A percentile compares a stretch with the other conserved stretches of the same genome.
These are phyloP conservation scores for Mormyrus hasselquistii DNA, from an alignment of 2,797 vertebrate genomes.

Conservation along the genomic window DNA sequence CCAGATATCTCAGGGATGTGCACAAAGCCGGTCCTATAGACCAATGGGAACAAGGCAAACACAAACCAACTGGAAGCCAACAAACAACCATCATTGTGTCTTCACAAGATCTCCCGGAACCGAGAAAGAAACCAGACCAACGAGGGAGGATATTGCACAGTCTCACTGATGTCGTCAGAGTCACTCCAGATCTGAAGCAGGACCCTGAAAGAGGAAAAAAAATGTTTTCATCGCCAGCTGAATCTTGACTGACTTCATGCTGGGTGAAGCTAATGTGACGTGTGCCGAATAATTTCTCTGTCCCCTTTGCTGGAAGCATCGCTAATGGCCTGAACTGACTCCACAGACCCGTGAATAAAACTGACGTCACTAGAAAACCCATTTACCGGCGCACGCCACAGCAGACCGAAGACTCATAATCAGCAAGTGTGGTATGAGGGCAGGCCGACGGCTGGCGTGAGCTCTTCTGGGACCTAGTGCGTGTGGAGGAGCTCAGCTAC, in stretches of 20 bases:
- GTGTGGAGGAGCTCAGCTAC: not conserved
- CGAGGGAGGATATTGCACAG: not conserved
- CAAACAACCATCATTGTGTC: not conserved
- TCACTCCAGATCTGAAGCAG: not conserved
- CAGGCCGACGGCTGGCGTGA: not conserved
- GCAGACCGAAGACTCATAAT: not conserved
- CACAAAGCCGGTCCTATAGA: not conserved
- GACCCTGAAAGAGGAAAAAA: conserved; percentile 1
- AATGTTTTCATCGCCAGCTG: not conserved
- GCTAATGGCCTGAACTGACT: not conserved
- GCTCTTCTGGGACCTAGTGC: not conserved
- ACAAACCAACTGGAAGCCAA: not conserved
- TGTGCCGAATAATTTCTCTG: not conserved
- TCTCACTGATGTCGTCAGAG: not conserved
- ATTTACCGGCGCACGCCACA: not conserved
- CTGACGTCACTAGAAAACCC: not conserved
- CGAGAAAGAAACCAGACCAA: not conserved
- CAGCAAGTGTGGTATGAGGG: not conserved
- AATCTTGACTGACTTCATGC: not conserved
- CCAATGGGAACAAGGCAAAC: not conserved
- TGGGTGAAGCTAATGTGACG: not conserved
- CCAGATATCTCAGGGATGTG: not conserved
- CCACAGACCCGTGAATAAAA: not conserved
- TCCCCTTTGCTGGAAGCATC: not conserved
- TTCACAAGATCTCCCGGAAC: not conserved